These are phyloP conservation scores for Sakesphorus luctuosus DNA, from an alignment of 2,113 vertebrate species.

Conservation along the genomic window DNA sequence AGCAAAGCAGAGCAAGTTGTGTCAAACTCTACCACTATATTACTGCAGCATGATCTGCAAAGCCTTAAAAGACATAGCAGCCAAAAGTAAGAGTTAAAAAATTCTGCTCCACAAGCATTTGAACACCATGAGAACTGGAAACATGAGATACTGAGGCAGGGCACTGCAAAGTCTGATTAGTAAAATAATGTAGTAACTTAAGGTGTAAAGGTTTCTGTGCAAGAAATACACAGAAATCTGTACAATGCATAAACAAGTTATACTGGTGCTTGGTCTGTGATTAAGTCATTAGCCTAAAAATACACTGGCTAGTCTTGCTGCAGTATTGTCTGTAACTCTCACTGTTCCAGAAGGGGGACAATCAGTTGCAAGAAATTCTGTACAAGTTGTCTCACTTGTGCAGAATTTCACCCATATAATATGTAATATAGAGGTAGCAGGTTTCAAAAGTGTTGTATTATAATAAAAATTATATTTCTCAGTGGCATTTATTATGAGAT, in stretches of 20 bases:
- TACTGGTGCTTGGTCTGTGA: slow-evolving; percentile 22
- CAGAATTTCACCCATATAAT: background rate
- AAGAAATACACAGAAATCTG: slow-evolving; percentile 38
- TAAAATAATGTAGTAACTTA: slow-evolving; percentile 6
- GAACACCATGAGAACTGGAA: background rate
- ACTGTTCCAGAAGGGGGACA: slow-evolving; percentile 40
- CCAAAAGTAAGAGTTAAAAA: slow-evolving; percentile 26
- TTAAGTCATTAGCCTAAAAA: slow-evolving; percentile 70
- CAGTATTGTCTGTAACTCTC: slow-evolving; percentile 51
- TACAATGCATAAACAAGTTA: slow-evolving; percentile 36
- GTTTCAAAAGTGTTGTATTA: background rate
- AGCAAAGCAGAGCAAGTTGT: background rate
- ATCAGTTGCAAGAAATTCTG: background rate
- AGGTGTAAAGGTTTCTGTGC: background rate
- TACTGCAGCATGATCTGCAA: background rate
- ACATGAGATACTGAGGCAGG: background rate
- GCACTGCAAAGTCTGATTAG: background rate
- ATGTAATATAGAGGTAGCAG: background rate
- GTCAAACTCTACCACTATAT: background rate
- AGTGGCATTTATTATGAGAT: slow-evolving; percentile 6
- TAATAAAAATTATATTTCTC: slow-evolving; percentile 18
- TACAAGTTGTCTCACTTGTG: slow-evolving; percentile 4
- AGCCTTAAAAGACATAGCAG: slow-evolving; percentile 1
- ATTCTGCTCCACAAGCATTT: background rate
- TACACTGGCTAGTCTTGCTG: slow-evolving; percentile 40